Conservation (phyloP, 2,888 invertebrate genomes). For the Drosophila silvestris region DNA sequence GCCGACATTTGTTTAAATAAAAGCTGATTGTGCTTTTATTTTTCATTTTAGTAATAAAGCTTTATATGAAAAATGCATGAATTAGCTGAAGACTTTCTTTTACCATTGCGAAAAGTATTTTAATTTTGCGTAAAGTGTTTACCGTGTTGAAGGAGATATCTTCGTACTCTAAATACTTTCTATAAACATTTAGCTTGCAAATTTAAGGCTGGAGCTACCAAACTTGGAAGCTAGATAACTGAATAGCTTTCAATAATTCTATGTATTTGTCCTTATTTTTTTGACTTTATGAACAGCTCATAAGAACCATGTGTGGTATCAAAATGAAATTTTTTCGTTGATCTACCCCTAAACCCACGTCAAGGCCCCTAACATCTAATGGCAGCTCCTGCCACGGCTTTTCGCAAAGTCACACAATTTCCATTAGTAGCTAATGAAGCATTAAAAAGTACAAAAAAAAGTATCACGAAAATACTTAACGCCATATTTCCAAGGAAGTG, state of each 20-base stretch:
- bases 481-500: constrained; percentile 71
- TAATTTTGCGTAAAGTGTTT: background rate
- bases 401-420: constrained; percentile 66
- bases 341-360: background rate
- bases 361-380: background rate
- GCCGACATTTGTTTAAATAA: background rate
- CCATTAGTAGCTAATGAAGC: constrained; percentile 81
- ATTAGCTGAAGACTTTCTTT: background rate
- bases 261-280: background rate
- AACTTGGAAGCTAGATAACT: background rate
- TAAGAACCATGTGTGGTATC: background rate
- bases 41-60: background rate
- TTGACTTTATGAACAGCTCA: background rate
- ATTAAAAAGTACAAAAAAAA: constrained; percentile 75
- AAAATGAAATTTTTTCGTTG: background rate
- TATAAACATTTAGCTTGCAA: background rate
- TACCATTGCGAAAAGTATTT: background rate
- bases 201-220: background rate
- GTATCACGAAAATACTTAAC: constrained; percentile 61
- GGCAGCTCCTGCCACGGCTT: constrained; percentile 24
- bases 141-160: background rate
- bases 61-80: background rate
- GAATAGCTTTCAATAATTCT: background rate
- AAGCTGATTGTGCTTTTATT: background rate
- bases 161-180: background rate